These are phyloP conservation scores for Leptopilina syphax DNA, from an alignment of 2,888 invertebrate species.

Conservation along the genomic window DNA sequence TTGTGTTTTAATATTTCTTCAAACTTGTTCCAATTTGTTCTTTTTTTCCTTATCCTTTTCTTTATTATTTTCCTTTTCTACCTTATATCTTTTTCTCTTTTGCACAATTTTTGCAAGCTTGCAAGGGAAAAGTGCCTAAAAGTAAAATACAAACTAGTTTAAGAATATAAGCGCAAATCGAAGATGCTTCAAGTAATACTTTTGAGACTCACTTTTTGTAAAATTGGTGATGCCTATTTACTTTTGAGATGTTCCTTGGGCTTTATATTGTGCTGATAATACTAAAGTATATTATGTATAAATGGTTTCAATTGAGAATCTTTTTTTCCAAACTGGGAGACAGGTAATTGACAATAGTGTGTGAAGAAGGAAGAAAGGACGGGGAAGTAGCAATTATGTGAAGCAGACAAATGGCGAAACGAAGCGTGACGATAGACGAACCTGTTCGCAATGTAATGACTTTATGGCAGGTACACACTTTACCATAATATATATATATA, in stretches of 20 bases:
- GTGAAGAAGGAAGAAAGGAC: constrained; percentile 40
- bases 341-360: constrained; percentile 9
- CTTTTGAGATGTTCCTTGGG: constrained; percentile 1
- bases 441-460: constrained; percentile 64
- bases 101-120: too few relatives aligned
- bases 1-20: too few relatives aligned
- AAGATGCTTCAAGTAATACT: too few relatives aligned
- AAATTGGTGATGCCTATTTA: constrained; percentile 13
- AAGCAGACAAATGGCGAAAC: constrained; percentile 33
- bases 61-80: too few relatives aligned
- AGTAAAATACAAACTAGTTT: too few relatives aligned
- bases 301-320: not conserved
- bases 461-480: constrained; percentile 58
- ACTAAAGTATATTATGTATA: not conserved
- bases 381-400: constrained; percentile 21
- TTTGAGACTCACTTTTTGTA: too few relatives aligned
- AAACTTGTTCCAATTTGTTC: too few relatives aligned
- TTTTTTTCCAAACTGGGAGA: not conserved
- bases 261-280: not conserved
- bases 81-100: too few relatives aligned
- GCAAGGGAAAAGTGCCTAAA: too few relatives aligned
- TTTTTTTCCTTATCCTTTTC: too few relatives aligned
- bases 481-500: not conserved
- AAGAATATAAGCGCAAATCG: too few relatives aligned
- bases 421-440: constrained; percentile 58